Conservation (phyloP, 2,797 vertebrate genomes). For the Sarcoramphus papa region DNA sequence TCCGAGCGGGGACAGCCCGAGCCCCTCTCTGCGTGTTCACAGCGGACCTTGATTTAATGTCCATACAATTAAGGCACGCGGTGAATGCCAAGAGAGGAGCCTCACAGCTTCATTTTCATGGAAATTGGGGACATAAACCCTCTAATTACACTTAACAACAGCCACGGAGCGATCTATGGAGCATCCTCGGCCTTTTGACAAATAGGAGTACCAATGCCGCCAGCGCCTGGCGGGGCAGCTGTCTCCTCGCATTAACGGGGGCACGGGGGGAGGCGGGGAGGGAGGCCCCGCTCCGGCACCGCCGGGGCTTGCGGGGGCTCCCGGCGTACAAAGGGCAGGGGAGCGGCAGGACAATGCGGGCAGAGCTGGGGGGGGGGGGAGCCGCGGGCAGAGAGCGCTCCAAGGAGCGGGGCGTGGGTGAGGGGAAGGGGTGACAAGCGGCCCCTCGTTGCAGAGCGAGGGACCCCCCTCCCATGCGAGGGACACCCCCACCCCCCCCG, state of each 20-base stretch:
- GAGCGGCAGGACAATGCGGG: background rate
- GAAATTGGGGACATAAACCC: conserved; percentile 68
- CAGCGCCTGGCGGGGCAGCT: conserved; percentile 55
- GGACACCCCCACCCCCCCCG: background rate
- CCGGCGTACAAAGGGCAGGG: conserved; percentile 45
- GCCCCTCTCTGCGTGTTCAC: conserved; percentile 90
- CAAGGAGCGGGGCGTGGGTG: background rate
- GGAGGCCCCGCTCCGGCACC: background rate
- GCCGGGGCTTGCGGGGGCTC: conserved; percentile 8
- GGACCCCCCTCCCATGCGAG: background rate
- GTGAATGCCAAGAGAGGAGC: conserved; percentile 96
- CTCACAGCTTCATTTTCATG: conserved; percentile 77
- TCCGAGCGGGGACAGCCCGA: conserved; percentile 73
- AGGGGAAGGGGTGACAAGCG: background rate
- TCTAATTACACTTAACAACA: conserved; percentile 63
- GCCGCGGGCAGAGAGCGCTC: background rate
- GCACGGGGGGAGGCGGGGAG: background rate
- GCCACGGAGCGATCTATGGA: conserved; percentile 49
- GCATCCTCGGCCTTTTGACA: conserved; percentile 66
- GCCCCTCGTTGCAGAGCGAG: background rate
- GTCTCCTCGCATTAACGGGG: background rate
- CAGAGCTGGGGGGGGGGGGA: background rate
- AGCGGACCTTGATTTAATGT: conserved; percentile 99
- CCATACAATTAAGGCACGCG: conserved; percentile 98
- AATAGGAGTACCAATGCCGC: conserved; percentile 67